Evolutionary conservation across 1,140 invertebrate genomes (phyloP).

Genomic region (Magallana gigas): DNA sequence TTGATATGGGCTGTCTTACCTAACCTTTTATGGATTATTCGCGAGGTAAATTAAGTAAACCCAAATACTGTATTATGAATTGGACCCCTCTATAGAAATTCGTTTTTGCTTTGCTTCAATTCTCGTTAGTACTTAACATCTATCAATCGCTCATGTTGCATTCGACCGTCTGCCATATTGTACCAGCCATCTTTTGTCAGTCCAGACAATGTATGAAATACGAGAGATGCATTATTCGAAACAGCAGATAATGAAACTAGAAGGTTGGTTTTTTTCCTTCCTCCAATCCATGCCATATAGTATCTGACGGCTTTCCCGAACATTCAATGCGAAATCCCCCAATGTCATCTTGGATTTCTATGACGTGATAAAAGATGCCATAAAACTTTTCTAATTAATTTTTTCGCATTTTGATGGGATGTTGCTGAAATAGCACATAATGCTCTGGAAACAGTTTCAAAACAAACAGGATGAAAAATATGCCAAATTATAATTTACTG

Average conservation of each 20-base stretch:
- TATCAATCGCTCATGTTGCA: conserved; percentile 12
- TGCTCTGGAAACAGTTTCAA: not conserved
- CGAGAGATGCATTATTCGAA: conserved; percentile 6
- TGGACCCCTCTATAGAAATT: conserved; percentile 1
- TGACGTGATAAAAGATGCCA: conserved; percentile 4
- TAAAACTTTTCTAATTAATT: conserved; percentile 21
- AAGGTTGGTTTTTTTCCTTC: not conserved
- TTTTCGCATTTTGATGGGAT: conserved; percentile 1
- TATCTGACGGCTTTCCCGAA: conserved; percentile 3
- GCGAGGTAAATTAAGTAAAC: not conserved
- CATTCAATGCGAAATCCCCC: not conserved
- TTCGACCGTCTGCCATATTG: not conserved
- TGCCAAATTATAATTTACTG: not conserved
- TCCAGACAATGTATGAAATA: conserved; percentile 1
- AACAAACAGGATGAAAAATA: not conserved
- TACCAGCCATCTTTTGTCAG: not conserved
- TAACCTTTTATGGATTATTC: conserved; percentile 15
- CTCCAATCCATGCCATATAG: not conserved
- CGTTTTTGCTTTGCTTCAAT: not conserved
- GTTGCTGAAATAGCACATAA: conserved; percentile 2
- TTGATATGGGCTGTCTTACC: not conserved
- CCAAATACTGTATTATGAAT: not conserved
- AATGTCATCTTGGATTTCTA: not conserved
- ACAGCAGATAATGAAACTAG: conserved; percentile 1
- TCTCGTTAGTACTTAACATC: not conserved